Conservation (phyloP, 2,888 invertebrate genomes). For the Tanypteryx hageni region DNA sequence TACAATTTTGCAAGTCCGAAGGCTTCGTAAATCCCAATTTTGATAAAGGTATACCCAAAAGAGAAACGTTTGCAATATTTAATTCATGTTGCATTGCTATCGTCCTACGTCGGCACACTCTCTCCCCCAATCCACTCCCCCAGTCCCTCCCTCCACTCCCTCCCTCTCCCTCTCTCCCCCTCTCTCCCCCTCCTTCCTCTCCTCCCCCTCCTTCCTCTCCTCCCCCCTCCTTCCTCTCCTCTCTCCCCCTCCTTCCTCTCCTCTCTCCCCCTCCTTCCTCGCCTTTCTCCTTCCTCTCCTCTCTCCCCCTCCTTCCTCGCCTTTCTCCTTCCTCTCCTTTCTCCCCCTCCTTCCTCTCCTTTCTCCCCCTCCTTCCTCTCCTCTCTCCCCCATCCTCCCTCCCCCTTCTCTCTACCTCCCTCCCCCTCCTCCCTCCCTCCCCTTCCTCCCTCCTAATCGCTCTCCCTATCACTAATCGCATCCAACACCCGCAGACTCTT, state of each 20-base stretch:
- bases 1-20: too few species aligned
- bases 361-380: neutral
- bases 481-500: constrained; percentile 35
- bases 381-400: neutral
- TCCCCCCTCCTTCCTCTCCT: neutral
- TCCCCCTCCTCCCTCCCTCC: neutral
- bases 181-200: neutral
- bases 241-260: neutral
- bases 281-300: neutral
- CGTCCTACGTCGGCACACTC: neutral
- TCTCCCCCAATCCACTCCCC: neutral
- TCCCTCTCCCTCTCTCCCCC: neutral
- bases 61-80: too few species aligned
- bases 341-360: neutral
- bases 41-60: too few species aligned
- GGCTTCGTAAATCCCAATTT: too few species aligned
- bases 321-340: too few species aligned
- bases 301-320: neutral
- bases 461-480: neutral
- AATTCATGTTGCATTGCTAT: too few species aligned
- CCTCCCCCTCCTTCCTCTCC: neutral
- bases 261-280: neutral
- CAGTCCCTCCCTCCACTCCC: neutral
- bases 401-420: neutral
- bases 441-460: neutral